Conservation (phyloP, 2,888 invertebrate genomes). For the Troides helena region DNA sequence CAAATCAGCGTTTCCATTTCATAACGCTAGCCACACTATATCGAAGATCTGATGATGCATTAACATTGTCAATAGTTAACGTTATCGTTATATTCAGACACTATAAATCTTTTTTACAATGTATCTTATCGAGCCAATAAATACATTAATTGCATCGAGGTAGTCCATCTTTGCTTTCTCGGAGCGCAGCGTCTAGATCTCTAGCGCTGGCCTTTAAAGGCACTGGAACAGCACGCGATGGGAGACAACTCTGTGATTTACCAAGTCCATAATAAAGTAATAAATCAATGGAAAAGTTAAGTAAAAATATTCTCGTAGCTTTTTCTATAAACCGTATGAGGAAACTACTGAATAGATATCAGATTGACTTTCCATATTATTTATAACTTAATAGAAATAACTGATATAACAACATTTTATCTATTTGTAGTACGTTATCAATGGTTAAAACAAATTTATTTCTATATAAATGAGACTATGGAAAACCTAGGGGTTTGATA, state of each 20-base stretch:
- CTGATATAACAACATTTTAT: no score
- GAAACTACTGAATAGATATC: not conserved
- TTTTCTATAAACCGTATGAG: not conserved
- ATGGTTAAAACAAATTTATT: no score
- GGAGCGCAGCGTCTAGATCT: slow-evolving; percentile 7
- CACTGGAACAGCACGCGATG: not conserved
- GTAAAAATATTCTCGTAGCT: not conserved
- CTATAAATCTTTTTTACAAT: not conserved
- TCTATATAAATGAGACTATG: no score
- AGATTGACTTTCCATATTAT: not conserved
- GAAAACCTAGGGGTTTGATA: no score
- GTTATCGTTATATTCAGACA: no score
- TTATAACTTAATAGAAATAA: not conserved
- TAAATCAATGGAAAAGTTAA: not conserved
- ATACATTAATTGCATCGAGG: slow-evolving; percentile 14
- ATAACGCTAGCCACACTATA: no score
- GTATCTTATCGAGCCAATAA: slow-evolving; percentile 14
- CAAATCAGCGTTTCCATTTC: no score
- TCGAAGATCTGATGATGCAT: no score
- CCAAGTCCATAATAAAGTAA: slow-evolving; percentile 2
- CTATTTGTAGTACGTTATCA: no score
- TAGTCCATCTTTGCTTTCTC: slow-evolving; percentile 21
- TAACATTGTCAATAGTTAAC: no score
- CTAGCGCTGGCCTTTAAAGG: slow-evolving; percentile 16
- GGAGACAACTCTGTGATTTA: not conserved